Evolutionary conservation across 1,140 invertebrate species (phyloP).

Genomic region (Melipona quadrifasciata): DNA sequence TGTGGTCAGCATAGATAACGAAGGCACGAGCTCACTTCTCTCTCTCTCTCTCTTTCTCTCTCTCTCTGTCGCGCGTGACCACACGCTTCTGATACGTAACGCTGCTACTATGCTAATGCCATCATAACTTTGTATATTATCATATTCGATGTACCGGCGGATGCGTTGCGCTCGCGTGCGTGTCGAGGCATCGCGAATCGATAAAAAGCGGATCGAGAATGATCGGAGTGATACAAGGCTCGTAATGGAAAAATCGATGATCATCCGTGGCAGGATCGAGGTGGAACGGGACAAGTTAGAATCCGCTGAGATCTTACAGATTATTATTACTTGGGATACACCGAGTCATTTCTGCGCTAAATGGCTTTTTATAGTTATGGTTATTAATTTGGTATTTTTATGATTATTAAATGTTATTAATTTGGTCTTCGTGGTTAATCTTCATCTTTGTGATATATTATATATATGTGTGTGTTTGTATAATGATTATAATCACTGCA

Average conservation of each 20-base stretch:
- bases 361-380: no score
- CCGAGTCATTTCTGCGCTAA: no score
- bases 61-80: constrained; percentile 36
- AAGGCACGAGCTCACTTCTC: constrained; percentile 58
- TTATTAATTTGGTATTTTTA: no score
- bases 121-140: constrained; percentile 73
- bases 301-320: neutral
- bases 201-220: constrained; percentile 43
- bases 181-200: constrained; percentile 31
- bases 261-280: neutral
- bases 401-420: no score
- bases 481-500: no score
- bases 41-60: constrained; percentile 33
- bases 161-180: constrained; percentile 35
- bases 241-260: constrained; percentile 7
- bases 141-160: constrained; percentile 62
- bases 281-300: no score
- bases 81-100: neutral
- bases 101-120: constrained; percentile 66
- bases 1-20: constrained; percentile 79
- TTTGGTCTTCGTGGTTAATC: no score
- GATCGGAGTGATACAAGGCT: neutral
- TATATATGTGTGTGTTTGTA: no score
- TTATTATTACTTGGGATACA: neutral
- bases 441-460: no score